Evolutionary conservation across 1,140 invertebrate species (phyloP).

Genomic region (Procambarus clarkii): DNA sequence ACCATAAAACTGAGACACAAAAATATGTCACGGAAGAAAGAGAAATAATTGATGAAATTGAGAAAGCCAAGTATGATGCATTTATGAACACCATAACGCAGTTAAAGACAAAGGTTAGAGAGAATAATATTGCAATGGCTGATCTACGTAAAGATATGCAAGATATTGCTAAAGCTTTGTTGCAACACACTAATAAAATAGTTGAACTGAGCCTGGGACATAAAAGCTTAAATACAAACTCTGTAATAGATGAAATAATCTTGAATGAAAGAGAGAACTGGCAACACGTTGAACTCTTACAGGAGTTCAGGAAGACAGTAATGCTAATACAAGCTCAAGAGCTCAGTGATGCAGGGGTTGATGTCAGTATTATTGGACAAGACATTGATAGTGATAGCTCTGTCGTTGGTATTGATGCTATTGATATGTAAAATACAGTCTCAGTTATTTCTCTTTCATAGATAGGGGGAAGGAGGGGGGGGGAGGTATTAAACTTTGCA

Average conservation of each 20-base stretch:
- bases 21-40: neutral
- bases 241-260: neutral
- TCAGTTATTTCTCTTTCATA: too few species aligned
- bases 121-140: neutral
- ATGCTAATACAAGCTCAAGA: too few species aligned
- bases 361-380: too few species aligned
- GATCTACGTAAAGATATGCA: neutral
- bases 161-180: neutral
- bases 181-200: neutral
- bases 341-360: too few species aligned
- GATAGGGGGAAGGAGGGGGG: too few species aligned
- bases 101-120: neutral
- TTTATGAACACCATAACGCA: neutral
- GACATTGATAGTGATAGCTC: too few species aligned
- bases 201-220: neutral
- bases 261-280: neutral
- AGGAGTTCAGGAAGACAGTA: neutral
- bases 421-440: too few species aligned
- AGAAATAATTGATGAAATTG: neutral
- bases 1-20: neutral
- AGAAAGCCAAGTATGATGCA: neutral
- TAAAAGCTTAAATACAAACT: neutral
- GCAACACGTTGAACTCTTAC: neutral
- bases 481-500: too few species aligned
- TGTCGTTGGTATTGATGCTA: too few species aligned